phyloP scores from a whole-genome alignment of 2,113 vertebrate genomes.

The Megaceryle maxima region DNA sequence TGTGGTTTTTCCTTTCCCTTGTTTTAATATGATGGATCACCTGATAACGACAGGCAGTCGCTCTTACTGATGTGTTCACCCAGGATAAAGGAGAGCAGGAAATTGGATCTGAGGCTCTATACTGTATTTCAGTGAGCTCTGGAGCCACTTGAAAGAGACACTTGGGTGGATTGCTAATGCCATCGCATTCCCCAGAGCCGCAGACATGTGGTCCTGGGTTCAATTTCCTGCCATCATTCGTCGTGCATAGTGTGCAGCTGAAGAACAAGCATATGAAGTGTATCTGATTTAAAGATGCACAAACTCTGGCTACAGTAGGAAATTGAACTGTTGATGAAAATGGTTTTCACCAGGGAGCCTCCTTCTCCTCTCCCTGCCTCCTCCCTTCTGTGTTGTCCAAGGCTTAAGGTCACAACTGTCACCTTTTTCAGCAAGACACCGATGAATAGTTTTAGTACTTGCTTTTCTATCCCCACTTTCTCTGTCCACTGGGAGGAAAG shows the following conservation, averaged over 20 bases:
- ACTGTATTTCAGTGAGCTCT: not conserved
- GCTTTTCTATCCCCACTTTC: not conserved
- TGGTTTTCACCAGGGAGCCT: not conserved
- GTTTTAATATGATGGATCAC: slow-evolving; percentile 62
- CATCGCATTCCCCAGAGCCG: not conserved
- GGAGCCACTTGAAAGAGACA: slow-evolving; percentile 14
- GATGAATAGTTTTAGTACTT: not conserved
- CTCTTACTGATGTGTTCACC: not conserved
- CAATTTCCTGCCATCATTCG: slow-evolving; percentile 63
- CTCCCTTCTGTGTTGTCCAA: not conserved
- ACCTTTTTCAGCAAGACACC: not conserved
- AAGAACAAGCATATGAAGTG: slow-evolving; percentile 6
- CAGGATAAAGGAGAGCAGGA: slow-evolving; percentile 54
- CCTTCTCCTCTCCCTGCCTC: not conserved
- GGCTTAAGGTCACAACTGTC: not conserved
- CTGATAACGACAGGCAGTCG: not conserved
- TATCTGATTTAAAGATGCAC: slow-evolving; percentile 32
- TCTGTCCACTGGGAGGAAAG: not conserved
- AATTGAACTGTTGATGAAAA: slow-evolving; percentile 25
- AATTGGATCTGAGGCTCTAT: slow-evolving; percentile 43
- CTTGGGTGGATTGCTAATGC: not conserved
- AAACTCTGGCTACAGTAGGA: slow-evolving; percentile 1
- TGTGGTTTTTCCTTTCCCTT: not conserved
- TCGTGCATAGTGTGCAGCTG: not conserved
- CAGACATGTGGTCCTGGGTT: not conserved